Percentiles rank a stretch among this genome's conserved stretches.
These are phyloP conservation scores for Phaethornis superciliosus DNA, from an alignment of 2,113 vertebrate genomes.

Conservation along the genomic window DNA sequence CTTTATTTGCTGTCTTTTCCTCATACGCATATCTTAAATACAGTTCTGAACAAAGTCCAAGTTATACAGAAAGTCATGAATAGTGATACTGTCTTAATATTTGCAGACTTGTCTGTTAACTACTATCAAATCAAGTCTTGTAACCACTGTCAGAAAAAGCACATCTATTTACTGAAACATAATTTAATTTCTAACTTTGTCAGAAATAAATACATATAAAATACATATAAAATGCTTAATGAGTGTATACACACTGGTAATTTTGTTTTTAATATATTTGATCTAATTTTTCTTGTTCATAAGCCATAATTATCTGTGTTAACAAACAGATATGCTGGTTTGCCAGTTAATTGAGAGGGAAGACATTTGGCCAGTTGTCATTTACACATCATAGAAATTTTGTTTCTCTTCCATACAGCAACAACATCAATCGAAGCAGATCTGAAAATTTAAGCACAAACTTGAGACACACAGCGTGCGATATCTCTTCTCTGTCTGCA, in stretches of 20 bases:
- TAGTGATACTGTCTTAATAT: not conserved
- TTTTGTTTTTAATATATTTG: no score
- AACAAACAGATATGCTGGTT: not conserved
- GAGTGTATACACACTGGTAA: not conserved
- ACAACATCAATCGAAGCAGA: not conserved
- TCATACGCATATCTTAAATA: not conserved
- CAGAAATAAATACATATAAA: not conserved
- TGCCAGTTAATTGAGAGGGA: not conserved
- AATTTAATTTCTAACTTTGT: not conserved
- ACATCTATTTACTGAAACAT: not conserved
- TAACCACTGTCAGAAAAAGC: not conserved
- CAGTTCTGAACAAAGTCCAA: not conserved
- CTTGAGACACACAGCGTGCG: not conserved
- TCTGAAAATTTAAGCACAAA: not conserved
- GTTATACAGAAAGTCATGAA: not conserved
- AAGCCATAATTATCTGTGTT: not conserved
- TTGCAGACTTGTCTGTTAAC: not conserved
- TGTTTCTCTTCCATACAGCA: not conserved
- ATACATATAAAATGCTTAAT: not conserved
- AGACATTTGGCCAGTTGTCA: not conserved
- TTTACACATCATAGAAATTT: fast-evolving
- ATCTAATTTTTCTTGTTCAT: fast-evolving
- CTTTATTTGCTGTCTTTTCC: not conserved
- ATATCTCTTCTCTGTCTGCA: slow-evolving; percentile 62
- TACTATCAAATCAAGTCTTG: not conserved